phyloP scores from a whole-genome alignment of 2,888 invertebrate genomes.

The Lycia hirtaria region DNA sequence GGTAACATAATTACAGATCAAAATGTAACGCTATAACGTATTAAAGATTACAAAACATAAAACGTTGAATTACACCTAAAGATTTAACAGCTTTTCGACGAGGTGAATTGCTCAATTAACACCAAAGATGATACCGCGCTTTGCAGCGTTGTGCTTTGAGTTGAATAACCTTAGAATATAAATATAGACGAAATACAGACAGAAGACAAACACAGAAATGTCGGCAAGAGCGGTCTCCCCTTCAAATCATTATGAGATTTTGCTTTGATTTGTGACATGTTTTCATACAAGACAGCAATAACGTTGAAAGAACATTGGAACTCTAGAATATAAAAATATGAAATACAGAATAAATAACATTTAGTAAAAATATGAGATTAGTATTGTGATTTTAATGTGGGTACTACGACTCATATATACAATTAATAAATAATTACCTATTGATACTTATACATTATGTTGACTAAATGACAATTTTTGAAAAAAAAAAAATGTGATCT shows the following conservation, averaged over 20 bases:
- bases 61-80: conserved; percentile 2
- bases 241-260: conserved; percentile 39
- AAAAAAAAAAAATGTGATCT: no score
- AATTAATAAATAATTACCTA: no score
- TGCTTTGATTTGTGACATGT: conserved; percentile 29
- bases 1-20: background rate
- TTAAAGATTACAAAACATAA: background rate
- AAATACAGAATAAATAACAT: background rate
- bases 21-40: background rate
- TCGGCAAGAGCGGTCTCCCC: conserved; percentile 54
- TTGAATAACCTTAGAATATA: conserved; percentile 78
- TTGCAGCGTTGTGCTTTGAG: conserved; percentile 47
- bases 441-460: no score
- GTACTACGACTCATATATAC: no score
- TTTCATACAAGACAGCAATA: conserved; percentile 17
- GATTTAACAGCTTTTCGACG: conserved; percentile 7
- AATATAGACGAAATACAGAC: conserved; percentile 74
- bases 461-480: no score
- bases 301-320: background rate
- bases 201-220: conserved; percentile 58
- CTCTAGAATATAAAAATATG: no score
- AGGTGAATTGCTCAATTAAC: conserved; percentile 30
- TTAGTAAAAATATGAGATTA: background rate
- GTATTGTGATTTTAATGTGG: no score
- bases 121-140: conserved; percentile 26